A percentile compares a stretch with the other conserved stretches of the same genome.
Conservation (phyloP, 2,888 invertebrate genomes). For the Venusia cambrica region DNA sequence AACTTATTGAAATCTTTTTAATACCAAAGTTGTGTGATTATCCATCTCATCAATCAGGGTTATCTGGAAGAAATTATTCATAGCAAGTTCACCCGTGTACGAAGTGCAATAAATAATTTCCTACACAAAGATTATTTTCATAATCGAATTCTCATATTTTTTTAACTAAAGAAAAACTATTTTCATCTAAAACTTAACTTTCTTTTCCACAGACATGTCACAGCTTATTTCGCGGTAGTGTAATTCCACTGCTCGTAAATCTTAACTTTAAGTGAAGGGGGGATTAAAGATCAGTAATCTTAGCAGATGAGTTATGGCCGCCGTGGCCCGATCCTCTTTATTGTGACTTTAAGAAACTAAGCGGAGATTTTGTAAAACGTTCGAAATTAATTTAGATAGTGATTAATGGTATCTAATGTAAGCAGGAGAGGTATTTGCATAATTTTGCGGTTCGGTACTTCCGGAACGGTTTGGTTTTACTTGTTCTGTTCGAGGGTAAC, state of each 20-base stretch:
- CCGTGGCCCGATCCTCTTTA: slow-evolving; percentile 72
- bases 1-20: too few species aligned
- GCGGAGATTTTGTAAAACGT: slow-evolving; percentile 78
- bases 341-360: slow-evolving; percentile 81
- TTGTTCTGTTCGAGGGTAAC: too few species aligned
- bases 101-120: too few species aligned
- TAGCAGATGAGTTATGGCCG: slow-evolving; percentile 86
- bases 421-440: slow-evolving; percentile 71
- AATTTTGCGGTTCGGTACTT: slow-evolving; percentile 46
- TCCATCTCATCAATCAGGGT: too few species aligned
- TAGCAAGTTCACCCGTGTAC: too few species aligned
- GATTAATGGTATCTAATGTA: slow-evolving; percentile 72
- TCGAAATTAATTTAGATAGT: slow-evolving; percentile 81
- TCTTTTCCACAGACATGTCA: slow-evolving; percentile 66
- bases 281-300: slow-evolving; percentile 90
- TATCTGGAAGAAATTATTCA: too few species aligned
- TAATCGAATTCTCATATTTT: too few species aligned
- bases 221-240: slow-evolving; percentile 74
- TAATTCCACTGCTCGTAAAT: slow-evolving; percentile 86
- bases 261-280: slow-evolving; percentile 87
- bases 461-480: slow-evolving; percentile 37
- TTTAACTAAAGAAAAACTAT: too few species aligned
- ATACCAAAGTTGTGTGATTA: too few species aligned
- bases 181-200: slow-evolving; percentile 19
- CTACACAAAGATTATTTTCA: too few species aligned